Evolutionary conservation across 2,797 vertebrate genomes (phyloP).

Genomic region (Rhyacichthys aspro): DNA sequence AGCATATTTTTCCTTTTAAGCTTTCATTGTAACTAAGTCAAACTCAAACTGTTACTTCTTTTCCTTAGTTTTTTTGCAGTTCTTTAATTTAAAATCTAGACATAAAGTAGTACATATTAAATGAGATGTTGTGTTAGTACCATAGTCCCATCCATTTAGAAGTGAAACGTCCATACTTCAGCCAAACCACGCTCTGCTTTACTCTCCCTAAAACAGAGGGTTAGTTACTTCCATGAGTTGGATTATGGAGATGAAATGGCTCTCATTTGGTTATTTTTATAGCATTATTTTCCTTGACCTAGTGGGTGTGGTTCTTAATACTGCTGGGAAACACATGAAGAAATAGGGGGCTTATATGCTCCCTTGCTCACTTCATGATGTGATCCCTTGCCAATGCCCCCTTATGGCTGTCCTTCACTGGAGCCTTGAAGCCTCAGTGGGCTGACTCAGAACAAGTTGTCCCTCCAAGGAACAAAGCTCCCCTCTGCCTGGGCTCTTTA

Average conservation of each 20-base stretch:
- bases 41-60: no score
- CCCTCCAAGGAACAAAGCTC: constrained; percentile 38
- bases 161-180: neutral
- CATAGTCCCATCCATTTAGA: no score
- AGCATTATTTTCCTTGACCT: constrained; percentile 18
- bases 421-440: constrained; percentile 20
- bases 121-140: no score
- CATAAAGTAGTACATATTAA: no score
- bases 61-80: no score
- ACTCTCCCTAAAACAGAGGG: neutral
- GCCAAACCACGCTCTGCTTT: neutral
- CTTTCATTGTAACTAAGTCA: no score
- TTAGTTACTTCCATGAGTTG: no score
- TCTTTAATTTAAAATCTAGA: no score
- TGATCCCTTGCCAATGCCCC: constrained; percentile 39
- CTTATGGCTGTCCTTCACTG: constrained; percentile 27
- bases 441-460: constrained; percentile 32
- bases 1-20: no score
- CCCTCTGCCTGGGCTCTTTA: constrained; percentile 57
- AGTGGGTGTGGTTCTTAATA: constrained; percentile 33
- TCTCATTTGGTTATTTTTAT: constrained; percentile 11
- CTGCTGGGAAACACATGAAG: constrained; percentile 57
- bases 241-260: constrained; percentile 3
- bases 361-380: constrained; percentile 50
- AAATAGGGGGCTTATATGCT: constrained; percentile 52